A percentile compares a stretch with the other conserved stretches of the same genome.
phyloP scores from a whole-genome alignment of 1,140 invertebrate genomes.

The Drosophila bocqueti region DNA sequence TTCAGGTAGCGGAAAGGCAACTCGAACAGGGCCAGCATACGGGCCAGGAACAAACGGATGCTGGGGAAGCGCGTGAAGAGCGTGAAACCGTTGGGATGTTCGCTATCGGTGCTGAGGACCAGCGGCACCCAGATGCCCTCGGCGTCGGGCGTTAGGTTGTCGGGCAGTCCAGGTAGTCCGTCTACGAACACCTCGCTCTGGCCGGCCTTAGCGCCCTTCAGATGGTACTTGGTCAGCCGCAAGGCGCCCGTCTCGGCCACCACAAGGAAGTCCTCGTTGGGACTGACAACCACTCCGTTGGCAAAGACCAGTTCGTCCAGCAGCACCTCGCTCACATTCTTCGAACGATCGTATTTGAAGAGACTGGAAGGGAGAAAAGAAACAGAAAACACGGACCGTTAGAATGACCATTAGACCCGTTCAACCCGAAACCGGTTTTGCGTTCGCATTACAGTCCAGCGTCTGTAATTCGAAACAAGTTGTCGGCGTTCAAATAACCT shows the following conservation, averaged over 20 bases:
- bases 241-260: constrained; percentile 88
- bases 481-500: background rate
- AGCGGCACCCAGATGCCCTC: constrained; percentile 90
- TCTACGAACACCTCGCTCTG: constrained; percentile 90
- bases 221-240: constrained; percentile 88
- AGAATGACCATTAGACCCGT: constrained; percentile 30
- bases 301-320: constrained; percentile 90
- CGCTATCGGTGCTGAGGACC: constrained; percentile 85
- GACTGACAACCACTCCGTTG: constrained; percentile 91
- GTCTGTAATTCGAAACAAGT: constrained; percentile 3
- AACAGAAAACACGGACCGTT: constrained; percentile 12
- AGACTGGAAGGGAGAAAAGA: constrained; percentile 69
- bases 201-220: constrained; percentile 90
- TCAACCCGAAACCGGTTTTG: constrained; percentile 61
- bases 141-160: constrained; percentile 89
- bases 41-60: constrained; percentile 87
- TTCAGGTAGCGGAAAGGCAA: constrained; percentile 87
- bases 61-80: constrained; percentile 87
- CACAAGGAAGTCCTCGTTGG: constrained; percentile 91
- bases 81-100: constrained; percentile 85
- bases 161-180: constrained; percentile 91
- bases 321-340: constrained; percentile 87
- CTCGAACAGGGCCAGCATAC: constrained; percentile 86
- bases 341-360: constrained; percentile 86
- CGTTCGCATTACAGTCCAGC: constrained; percentile 12